These are phyloP conservation scores for Neoarius graeffei DNA, from an alignment of 2,113 vertebrate genomes.

Conservation along the genomic window DNA sequence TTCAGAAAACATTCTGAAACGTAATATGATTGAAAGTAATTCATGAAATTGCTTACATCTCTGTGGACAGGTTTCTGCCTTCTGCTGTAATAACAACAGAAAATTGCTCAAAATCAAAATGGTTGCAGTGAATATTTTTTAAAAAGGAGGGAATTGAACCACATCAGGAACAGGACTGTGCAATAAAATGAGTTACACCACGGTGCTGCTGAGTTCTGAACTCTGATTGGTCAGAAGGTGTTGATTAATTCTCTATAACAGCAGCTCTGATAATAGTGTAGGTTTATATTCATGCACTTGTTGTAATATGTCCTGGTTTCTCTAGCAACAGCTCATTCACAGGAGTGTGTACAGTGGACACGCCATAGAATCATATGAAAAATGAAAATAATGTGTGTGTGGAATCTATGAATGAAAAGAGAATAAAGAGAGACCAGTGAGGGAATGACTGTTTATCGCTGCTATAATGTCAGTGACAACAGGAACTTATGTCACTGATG, in stretches of 20 bases:
- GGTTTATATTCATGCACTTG: neutral
- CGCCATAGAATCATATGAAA: neutral
- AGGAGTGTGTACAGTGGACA: neutral
- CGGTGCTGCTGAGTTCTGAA: neutral
- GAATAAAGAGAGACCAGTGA: neutral
- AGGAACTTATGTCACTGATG: no score
- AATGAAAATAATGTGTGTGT: neutral
- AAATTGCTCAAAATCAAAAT: neutral
- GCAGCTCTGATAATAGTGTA: neutral
- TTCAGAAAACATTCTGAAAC: slow-evolving; percentile 28
- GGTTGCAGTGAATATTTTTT: neutral
- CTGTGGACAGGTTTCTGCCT: neutral
- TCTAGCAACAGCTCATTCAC: neutral
- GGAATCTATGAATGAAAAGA: neutral
- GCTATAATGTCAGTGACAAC: no score
- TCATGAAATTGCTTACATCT: neutral
- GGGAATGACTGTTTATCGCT: neutral
- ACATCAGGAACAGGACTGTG: neutral
- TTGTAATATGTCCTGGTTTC: neutral
- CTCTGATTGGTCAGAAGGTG: neutral
- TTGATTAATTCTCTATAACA: neutral
- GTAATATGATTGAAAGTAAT: neutral
- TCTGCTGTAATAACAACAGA: neutral
- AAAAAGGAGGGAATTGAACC: neutral
- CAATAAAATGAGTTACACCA: neutral